These are phyloP conservation scores for Charina bottae DNA, from an alignment of 2,113 vertebrate genomes.

Conservation along the genomic window DNA sequence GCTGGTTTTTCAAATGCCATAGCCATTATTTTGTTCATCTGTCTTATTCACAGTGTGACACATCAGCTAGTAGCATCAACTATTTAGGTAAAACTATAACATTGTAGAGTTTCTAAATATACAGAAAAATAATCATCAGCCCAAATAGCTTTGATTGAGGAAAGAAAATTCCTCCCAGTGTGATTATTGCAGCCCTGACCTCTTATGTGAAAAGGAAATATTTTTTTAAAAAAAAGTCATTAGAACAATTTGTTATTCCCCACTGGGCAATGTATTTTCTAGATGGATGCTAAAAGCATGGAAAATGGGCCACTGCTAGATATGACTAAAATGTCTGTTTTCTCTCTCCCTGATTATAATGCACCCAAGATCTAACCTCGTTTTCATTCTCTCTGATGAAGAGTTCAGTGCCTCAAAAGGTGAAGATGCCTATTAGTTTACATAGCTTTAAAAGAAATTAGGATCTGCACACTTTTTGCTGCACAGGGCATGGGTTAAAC, in stretches of 20 bases:
- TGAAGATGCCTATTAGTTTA: background rate
- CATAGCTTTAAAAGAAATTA: background rate
- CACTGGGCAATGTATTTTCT: conserved; percentile 5
- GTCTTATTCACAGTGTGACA: background rate
- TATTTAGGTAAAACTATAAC: background rate
- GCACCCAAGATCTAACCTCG: background rate
- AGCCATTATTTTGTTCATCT: background rate
- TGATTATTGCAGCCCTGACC: background rate
- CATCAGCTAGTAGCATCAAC: background rate
- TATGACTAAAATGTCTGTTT: conserved; percentile 7
- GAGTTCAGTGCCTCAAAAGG: background rate
- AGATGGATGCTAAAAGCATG: conserved; percentile 22
- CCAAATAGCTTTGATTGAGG: background rate
- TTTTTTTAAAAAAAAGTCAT: conserved; percentile 20
- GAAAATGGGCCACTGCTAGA: conserved; percentile 7
- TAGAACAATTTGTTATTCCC: conserved; percentile 22
- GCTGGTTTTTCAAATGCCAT: background rate
- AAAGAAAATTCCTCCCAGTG: background rate
- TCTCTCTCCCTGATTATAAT: background rate
- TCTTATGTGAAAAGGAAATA: conserved; percentile 13
- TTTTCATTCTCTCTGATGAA: background rate
- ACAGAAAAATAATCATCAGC: background rate
- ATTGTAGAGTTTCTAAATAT: background rate
- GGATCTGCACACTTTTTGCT: background rate
- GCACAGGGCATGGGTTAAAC: background rate